These are phyloP conservation scores for Dallia pectoralis DNA, from an alignment of 2,797 vertebrate genomes.

Conservation along the genomic window DNA sequence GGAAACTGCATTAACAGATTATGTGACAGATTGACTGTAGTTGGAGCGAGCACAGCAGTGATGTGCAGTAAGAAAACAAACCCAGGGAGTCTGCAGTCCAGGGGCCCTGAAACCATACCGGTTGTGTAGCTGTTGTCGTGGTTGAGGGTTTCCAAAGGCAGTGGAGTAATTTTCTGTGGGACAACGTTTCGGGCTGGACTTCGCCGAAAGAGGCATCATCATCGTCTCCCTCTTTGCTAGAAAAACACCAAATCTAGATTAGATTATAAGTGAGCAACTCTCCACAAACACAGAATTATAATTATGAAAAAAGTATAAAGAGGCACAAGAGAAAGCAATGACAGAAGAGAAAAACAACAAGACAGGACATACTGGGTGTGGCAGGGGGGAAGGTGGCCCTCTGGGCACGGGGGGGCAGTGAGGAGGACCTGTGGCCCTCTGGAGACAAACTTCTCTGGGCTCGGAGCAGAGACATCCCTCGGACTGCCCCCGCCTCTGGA, in stretches of 20 bases:
- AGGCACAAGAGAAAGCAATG: neutral
- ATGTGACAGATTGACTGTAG: neutral
- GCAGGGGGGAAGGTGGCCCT: conserved; percentile 56
- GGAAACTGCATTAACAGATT: neutral
- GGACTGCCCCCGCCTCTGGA: conserved; percentile 22
- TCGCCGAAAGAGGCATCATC: conserved; percentile 81
- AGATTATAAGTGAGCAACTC: neutral
- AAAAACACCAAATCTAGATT: conserved; percentile 5
- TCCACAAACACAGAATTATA: neutral
- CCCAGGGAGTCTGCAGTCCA: neutral
- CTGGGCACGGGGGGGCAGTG: conserved; percentile 85
- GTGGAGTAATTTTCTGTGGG: conserved; percentile 93
- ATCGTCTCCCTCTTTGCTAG: conserved; percentile 89
- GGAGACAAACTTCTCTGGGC: conserved; percentile 81
- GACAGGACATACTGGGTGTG: conserved; percentile 79
- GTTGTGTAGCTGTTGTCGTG: conserved; percentile 70
- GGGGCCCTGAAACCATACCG: conserved; percentile 27
- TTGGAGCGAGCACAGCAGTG: neutral
- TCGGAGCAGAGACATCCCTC: conserved; percentile 50
- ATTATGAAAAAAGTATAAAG: neutral
- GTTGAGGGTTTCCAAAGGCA: conserved; percentile 84
- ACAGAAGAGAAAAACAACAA: neutral
- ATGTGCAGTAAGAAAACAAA: neutral
- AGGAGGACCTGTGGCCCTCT: conserved; percentile 86
- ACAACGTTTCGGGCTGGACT: conserved; percentile 92